Conservation (phyloP, 2,113 vertebrate species). For the Parotia lawesii region DNA sequence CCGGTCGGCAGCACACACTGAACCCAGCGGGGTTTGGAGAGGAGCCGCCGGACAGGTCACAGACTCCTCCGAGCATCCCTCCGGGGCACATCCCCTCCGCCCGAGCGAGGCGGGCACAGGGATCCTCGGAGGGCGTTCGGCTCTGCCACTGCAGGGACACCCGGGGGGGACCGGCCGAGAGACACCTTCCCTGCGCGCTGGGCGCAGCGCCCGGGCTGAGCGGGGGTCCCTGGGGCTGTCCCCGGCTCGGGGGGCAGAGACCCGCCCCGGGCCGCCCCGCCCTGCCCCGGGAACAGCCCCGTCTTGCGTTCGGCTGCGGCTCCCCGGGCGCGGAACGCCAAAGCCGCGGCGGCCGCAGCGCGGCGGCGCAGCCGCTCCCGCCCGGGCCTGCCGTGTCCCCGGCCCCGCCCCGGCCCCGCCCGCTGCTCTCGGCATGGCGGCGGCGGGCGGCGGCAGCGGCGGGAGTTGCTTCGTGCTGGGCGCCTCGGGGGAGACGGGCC, state of each 20-base stretch:
- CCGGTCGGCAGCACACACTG: neutral
- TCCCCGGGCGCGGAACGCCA: too few relatives aligned
- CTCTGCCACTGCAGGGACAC: neutral
- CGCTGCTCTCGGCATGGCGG: neutral
- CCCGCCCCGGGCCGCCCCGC: too few relatives aligned
- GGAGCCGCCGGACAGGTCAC: neutral
- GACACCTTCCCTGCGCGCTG: accelerated
- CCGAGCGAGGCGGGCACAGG: neutral
- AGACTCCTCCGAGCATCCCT: neutral
- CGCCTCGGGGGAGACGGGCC: conserved; percentile 80
- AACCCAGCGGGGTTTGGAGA: accelerated
- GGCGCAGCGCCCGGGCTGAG: neutral
- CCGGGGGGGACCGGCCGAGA: neutral
- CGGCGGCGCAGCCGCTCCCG: neutral
- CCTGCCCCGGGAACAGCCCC: neutral
- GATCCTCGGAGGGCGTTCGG: too few relatives aligned
- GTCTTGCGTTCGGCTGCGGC: too few relatives aligned
- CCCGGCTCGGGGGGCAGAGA: neutral
- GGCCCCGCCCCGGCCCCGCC: too few relatives aligned
- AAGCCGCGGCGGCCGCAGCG: neutral
- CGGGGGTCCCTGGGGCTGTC: neutral
- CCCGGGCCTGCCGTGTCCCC: too few relatives aligned
- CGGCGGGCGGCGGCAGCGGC: neutral
- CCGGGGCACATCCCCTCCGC: neutral
- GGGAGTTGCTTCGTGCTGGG: conserved; percentile 85